Percentiles rank a stretch among this genome's conserved stretches.
Evolutionary conservation across 2,888 invertebrate species (phyloP).

Genomic region (Seira sanloemensis): DNA sequence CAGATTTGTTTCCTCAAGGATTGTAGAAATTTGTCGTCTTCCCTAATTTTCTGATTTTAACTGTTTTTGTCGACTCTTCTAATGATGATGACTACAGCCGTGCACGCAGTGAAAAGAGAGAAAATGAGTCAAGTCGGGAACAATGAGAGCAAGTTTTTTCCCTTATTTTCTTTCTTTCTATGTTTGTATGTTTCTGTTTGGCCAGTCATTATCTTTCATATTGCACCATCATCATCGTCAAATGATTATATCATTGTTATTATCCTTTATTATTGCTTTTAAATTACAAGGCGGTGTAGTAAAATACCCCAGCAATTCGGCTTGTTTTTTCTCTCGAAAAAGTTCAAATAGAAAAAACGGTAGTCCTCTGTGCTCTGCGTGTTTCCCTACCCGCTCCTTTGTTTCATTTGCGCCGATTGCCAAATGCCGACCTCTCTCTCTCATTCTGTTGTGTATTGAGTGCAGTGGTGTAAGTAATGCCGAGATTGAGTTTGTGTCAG

Average conservation of each 20-base stretch:
- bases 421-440: neutral
- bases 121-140: neutral
- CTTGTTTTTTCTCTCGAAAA: neutral
- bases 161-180: neutral
- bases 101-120: neutral
- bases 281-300: conserved; percentile 35
- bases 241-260: conserved; percentile 11
- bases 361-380: neutral
- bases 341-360: neutral
- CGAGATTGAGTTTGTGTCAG: no score
- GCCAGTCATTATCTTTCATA: conserved; percentile 7
- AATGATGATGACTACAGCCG: neutral
- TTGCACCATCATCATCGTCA: conserved; percentile 23
- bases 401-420: neutral
- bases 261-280: conserved; percentile 22
- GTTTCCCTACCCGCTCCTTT: neutral
- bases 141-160: neutral
- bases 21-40: neutral
- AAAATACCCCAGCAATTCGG: neutral
- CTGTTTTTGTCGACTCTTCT: neutral
- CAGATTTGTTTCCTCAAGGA: neutral
- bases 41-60: neutral
- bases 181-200: neutral
- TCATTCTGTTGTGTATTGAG: no score
- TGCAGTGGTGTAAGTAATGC: no score